Evolutionary conservation across 2,888 invertebrate species (phyloP).

Genomic region (Thera britannica): DNA sequence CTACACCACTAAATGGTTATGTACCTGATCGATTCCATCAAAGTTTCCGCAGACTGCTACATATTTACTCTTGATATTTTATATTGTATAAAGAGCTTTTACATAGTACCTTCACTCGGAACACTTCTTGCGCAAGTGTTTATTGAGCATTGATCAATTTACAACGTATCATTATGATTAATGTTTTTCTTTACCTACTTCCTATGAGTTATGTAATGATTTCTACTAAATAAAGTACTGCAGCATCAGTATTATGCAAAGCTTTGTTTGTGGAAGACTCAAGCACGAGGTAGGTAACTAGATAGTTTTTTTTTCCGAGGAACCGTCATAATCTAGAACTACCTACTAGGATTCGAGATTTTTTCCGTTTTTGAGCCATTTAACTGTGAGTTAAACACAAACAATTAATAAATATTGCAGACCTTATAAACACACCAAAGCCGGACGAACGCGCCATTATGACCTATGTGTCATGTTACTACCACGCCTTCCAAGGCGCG

Average conservation of each 20-base stretch:
- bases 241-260: not conserved
- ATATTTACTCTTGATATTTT: not conserved
- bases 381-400: slow-evolving; percentile 45
- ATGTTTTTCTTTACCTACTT: not conserved
- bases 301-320: too few species aligned
- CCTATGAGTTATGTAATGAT: not conserved
- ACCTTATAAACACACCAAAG: slow-evolving; percentile 99
- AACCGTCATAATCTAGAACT: too few species aligned
- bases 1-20: too few species aligned
- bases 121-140: not conserved
- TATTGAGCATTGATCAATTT: not conserved
- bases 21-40: too few species aligned
- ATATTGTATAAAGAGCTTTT: not conserved
- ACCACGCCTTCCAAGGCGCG: slow-evolving; percentile 99
- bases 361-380: slow-evolving; percentile 4
- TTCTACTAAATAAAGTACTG: not conserved
- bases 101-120: not conserved
- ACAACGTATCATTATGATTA: not conserved
- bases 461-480: slow-evolving; percentile 99
- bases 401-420: slow-evolving; percentile 85
- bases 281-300: not conserved
- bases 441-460: slow-evolving; percentile 99
- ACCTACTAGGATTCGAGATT: not conserved
- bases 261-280: not conserved
- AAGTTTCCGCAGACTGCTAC: too few species aligned